Evolutionary conservation across 2,113 vertebrate genomes (phyloP), one percentile per base, ranked within the genome.

Genomic region (Caranx ignobilis): DNA sequence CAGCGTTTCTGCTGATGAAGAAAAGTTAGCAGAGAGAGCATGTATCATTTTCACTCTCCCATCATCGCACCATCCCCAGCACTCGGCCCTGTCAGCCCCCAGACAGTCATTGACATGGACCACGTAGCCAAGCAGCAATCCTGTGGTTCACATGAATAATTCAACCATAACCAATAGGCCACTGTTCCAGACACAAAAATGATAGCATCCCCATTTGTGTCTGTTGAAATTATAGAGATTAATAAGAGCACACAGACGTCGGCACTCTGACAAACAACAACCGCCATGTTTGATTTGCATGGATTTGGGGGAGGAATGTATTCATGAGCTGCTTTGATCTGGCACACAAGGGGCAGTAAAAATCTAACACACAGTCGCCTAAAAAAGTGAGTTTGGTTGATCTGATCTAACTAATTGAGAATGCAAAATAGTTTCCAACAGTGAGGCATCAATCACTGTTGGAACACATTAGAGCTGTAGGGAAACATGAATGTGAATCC

Each of bases 81-180:
- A 43, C 69, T 85, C 37, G 10, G 43, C 82, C 82, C 67, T 57
- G 7, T 82, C 86, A 75, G 39, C 79, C 59, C 45, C 15, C 31
- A 70, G 79, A 84, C 79, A 79, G 56, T 78, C 90, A 91, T 84
- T 75, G 90, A 93, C 87, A 64, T 21, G 64, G 85, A 87, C 83
- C 81, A 59, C 85, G 52, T 79, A 82, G 91, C 83, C 61, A 81
- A 87, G 82, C 82, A 85, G 76, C 81, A 82, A 86, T 81, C 77
- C 71, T 50, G 80, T 37, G 69, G 69, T 88, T 81, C 78, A 81
- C 85, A 91, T 93, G 90, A 93, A 91, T 93, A 85, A 92, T 94
- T 93, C 88, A 93, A 88, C 79, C 85, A 86, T 81, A 88, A 90
- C 92, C 89, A 90, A 92, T 91, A 85, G 91, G 86, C 54, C 83